Conservation (phyloP, 2,797 vertebrate species). For the Eremophila alpestris region DNA sequence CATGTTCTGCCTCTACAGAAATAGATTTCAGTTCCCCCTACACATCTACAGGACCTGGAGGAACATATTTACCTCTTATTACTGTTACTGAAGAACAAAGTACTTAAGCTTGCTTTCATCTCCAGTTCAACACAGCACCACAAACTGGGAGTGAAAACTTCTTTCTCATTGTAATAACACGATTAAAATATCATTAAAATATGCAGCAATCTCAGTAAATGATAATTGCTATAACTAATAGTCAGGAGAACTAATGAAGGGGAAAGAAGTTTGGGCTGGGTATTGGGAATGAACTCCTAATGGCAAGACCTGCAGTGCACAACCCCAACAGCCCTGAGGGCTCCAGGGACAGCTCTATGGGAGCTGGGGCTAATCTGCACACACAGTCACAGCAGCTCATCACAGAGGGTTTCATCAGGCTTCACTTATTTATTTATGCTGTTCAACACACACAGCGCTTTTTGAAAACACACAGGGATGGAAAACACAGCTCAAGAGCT, state of each 20-base stretch:
- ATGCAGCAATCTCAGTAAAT: neutral
- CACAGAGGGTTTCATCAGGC: neutral
- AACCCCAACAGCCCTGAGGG: neutral
- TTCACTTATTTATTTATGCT: neutral
- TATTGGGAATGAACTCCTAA: neutral
- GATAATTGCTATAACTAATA: slow-evolving; percentile 3
- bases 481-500: neutral
- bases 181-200: slow-evolving; percentile 34
- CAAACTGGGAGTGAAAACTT: neutral
- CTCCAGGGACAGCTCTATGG: neutral
- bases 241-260: slow-evolving; percentile 32
- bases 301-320: neutral
- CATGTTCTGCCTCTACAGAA: neutral
- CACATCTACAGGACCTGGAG: neutral
- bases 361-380: slow-evolving; percentile 14
- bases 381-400: neutral
- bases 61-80: neutral
- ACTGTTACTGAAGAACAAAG: neutral
- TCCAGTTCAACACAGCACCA: neutral
- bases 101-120: neutral
- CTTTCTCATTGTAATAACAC: neutral
- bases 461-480: neutral
- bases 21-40: neutral
- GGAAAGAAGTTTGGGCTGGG: neutral
- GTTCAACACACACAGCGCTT: neutral